Base-by-base conservation (phyloP, 1,140 invertebrate species). In the Neodiprion pinetum region DNA sequence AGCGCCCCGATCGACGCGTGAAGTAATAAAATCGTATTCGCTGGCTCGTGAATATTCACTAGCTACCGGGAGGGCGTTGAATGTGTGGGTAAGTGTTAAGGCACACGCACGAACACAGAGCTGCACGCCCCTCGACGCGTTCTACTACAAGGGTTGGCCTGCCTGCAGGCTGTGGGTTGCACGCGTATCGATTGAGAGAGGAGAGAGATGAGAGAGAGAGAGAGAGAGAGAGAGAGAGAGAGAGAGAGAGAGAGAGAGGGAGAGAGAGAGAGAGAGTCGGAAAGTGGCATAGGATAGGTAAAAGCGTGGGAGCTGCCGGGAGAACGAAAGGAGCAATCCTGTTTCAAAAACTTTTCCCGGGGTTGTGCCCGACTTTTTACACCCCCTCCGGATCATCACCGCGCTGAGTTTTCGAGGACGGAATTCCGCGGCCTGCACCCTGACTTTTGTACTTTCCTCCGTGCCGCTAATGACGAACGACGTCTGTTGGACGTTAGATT, bases 11-110 rank as follows among this genome's bases (percentile, higher is more conserved):
- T 61, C 53, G 53, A 14, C n/a, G n/a, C n/a, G 53, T 61, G n/a
- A 61, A 61, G 53, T 61, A 61, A 61, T 61, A 61, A 61, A 61
- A 61, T 61, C 53, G 53, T 61, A 61, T 61, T 61, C 53, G n/a
- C 53, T 9, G 11, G 53, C 53, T 61, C 53, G 53, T 61, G 53
- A 61, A 61, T 61, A 61, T 61, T 61, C 53, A 61, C 53, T 61
- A 12, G 53, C 53, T 17, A 17, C 5, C 7, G 53, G n/a, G 53
- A 17, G 53, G 53, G 53, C n/a, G 53, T 40, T 40, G 1, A 5
- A 61, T 61, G 28, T 40, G 28, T 40, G 1, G 28, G 28, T 40
- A 40, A 40, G 28, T 40, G 28, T 40, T 40, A 2, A 40, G 28
- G 28, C 28, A 40, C 28, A 40, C 28, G 28, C 28, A 40, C 28